Evolutionary conservation across 2,797 vertebrate genomes (phyloP), one percentile per base, ranked within the genome.

Genomic region (Argentina silus): DNA sequence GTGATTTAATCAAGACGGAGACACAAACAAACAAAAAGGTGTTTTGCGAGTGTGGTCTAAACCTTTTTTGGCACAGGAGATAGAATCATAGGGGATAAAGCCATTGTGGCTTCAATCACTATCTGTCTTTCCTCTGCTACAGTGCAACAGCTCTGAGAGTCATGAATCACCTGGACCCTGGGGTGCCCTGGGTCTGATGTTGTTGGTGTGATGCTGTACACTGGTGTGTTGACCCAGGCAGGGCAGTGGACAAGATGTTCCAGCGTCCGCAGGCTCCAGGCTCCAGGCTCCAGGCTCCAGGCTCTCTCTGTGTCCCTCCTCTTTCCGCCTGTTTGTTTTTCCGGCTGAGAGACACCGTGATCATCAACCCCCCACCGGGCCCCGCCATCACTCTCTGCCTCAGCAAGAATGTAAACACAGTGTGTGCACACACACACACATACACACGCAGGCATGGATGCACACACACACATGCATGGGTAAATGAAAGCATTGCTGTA

Each of bases 291-390:
- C 42, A 15, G 72, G 73, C 81, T 76, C 66, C 12, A 2, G 72
- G 53, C 80, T 69, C 67, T 72, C 44, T 67, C 75, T 15, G 11
- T 47, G 15, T 48, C 43, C 15, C 15, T 45, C 27, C n/a, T 27
- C 55, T 45, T 72, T 7, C 69, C 3, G 36, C 75, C 61, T 93
- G 89, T 94, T 94, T 93, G 90, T 92, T 93, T 93, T 93, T 91
- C 91, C 85, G 72, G 72, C 76, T 86, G 77, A 77, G 78, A 83
- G 84, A 76, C 66, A 66, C 80, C 74, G 65, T 71, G 70, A 60
- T 59, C 42, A 62, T 57, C 69, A 44, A 57, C 43, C 50, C 50
- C 10, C 1, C 70, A 76, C 78, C 27, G 63, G 64, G 75, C 72
- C 62, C 79, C 17, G 23, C 74, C 63, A 23, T 74, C 67, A 56